These are phyloP conservation scores for Andrena camellia DNA, from an alignment of 2,888 invertebrate species.

Conservation along the genomic window DNA sequence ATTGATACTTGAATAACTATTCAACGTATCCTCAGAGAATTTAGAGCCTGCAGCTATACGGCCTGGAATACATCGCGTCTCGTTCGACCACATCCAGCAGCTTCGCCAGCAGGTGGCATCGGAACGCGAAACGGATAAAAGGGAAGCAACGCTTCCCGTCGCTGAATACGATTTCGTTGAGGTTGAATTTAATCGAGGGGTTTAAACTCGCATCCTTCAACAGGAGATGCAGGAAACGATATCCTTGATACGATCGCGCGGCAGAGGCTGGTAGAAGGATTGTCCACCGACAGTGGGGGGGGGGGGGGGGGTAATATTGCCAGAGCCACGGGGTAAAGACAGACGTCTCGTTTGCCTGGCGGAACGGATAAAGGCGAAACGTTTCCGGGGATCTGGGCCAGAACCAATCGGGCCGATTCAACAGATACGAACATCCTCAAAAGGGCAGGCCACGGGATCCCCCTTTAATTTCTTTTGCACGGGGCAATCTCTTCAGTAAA, in stretches of 20 bases:
- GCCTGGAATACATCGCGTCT: background rate
- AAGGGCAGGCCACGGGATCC: constrained; percentile 16
- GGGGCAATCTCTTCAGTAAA: constrained; percentile 55
- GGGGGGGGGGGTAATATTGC: constrained; percentile 32
- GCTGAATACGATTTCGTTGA: constrained; percentile 40
- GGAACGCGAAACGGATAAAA: background rate
- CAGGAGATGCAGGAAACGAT: constrained; percentile 29
- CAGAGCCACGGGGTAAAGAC: constrained; percentile 21
- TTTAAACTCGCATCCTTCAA: constrained; percentile 42
- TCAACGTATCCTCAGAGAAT: background rate
- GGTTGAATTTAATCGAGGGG: constrained; percentile 54
- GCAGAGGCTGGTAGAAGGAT: constrained; percentile 29
- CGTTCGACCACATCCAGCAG: background rate
- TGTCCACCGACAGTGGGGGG: constrained; percentile 10
- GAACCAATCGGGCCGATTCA: constrained; percentile 62
- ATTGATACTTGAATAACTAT: too few relatives aligned
- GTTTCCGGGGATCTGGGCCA: constrained; percentile 44
- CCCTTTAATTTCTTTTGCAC: constrained; percentile 58
- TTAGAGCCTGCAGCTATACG: background rate
- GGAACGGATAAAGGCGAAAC: constrained; percentile 55
- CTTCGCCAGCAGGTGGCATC: background rate
- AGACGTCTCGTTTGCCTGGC: constrained; percentile 62
- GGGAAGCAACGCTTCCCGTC: background rate
- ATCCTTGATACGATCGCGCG: constrained; percentile 38
- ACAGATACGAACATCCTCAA: constrained; percentile 57